These are phyloP conservation scores for Drosophila funebris DNA, from an alignment of 1,140 invertebrate species.

Conservation along the genomic window DNA sequence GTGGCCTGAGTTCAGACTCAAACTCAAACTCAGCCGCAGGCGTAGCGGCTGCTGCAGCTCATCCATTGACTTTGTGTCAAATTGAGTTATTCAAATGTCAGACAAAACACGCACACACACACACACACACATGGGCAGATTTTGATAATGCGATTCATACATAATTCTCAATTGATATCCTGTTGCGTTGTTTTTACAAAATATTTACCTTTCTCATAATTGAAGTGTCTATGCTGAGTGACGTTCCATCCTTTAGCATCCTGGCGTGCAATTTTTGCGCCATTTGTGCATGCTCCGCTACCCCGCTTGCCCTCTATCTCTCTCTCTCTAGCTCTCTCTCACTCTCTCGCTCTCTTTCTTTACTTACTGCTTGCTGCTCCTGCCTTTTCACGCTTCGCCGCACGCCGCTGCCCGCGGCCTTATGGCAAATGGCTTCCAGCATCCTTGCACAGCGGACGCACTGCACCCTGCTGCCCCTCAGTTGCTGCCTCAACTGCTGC, in stretches of 20 bases:
- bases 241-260: constrained; percentile 38
- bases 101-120: constrained; percentile 16
- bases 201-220: constrained; percentile 83
- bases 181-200: constrained; percentile 83
- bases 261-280: constrained; percentile 67
- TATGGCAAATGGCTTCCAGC: constrained; percentile 42
- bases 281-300: constrained; percentile 52
- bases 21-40: constrained; percentile 21
- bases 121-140: constrained; percentile 59
- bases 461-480: constrained; percentile 57
- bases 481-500: constrained; percentile 36
- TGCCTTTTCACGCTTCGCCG: constrained; percentile 61
- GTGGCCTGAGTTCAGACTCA: constrained; percentile 43
- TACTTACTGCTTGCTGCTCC: not conserved
- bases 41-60: constrained; percentile 41
- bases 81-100: constrained; percentile 76
- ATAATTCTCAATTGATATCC: constrained; percentile 78
- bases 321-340: not conserved
- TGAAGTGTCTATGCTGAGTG: constrained; percentile 63
- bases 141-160: constrained; percentile 61
- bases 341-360: not conserved
- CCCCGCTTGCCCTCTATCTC: not conserved
- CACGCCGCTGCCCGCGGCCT: constrained; percentile 33
- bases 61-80: constrained; percentile 80
- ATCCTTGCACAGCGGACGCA: constrained; percentile 52